phyloP scores from a whole-genome alignment of 2,797 vertebrate species.

The Nyctibius grandis region DNA sequence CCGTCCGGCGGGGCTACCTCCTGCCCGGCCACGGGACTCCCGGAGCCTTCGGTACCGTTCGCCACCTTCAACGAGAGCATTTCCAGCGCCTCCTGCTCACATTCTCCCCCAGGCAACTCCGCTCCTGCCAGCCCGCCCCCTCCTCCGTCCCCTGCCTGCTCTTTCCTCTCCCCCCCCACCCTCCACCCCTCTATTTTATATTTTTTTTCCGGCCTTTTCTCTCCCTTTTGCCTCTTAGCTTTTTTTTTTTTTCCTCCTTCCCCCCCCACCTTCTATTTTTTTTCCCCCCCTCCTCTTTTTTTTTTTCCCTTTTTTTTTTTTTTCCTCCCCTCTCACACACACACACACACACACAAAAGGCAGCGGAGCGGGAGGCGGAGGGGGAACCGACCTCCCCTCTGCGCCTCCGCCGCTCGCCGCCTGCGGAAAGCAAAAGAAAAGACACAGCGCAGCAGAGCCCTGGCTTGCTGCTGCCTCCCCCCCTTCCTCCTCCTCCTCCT shows the following conservation, averaged over 20 bases:
- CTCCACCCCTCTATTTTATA: not conserved
- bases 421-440: constrained; percentile 74
- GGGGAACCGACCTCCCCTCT: constrained; percentile 58
- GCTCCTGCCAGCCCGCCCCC: constrained; percentile 32
- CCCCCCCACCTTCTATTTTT: not conserved
- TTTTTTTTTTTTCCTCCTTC: not conserved
- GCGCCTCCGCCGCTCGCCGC: constrained; percentile 70
- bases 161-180: not conserved
- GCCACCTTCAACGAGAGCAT: constrained; percentile 80
- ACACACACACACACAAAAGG: constrained; percentile 43
- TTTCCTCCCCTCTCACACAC: not conserved
- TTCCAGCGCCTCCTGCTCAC: constrained; percentile 72
- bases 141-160: constrained; percentile 8
- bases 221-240: not conserved
- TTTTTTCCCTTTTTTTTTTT: not conserved
- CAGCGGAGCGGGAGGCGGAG: constrained; percentile 48
- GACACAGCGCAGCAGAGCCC: constrained; percentile 68
- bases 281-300: not conserved
- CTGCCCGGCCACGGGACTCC: constrained; percentile 74
- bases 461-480: constrained; percentile 52
- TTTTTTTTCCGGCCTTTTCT: constrained; percentile 9
- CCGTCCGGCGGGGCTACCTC: constrained; percentile 34
- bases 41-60: constrained; percentile 76
- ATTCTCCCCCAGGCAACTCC: constrained; percentile 53
- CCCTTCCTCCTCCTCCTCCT: not conserved